A percentile compares a stretch with the other conserved stretches of the same genome.
These are phyloP conservation scores for Pampusana beccarii DNA, from an alignment of 2,113 vertebrate genomes.

Conservation along the genomic window DNA sequence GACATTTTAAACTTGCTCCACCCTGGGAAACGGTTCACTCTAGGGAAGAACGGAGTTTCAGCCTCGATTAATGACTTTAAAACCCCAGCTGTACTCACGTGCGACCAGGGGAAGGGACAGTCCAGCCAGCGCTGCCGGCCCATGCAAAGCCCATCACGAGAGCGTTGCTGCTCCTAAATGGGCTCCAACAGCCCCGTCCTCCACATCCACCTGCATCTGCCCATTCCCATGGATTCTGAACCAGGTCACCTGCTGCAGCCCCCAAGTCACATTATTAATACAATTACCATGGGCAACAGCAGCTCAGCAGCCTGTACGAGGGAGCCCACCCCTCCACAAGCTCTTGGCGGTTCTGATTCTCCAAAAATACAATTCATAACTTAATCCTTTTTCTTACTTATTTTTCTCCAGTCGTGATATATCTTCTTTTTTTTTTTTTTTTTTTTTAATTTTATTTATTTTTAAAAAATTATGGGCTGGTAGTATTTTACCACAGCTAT, in stretches of 20 bases:
- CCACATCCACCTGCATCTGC: background rate
- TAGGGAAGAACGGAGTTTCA: constrained; percentile 9
- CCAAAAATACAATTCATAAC: background rate
- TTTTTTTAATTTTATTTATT: too few relatives aligned
- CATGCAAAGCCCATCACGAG: background rate
- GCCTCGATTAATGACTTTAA: background rate
- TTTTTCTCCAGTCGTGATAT: background rate
- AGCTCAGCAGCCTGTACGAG: background rate
- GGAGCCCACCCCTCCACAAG: background rate
- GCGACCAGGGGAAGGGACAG: background rate
- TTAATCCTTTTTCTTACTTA: background rate
- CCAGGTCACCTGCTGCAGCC: background rate
- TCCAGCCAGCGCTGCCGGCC: fast-evolving
- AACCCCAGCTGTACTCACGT: fast-evolving
- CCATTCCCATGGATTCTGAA: fast-evolving
- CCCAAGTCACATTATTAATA: background rate
- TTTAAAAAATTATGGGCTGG: background rate
- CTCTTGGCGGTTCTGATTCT: background rate
- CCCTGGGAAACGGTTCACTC: background rate
- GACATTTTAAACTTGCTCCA: background rate
- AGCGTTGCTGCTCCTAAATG: fast-evolving
- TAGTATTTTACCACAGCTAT: background rate
- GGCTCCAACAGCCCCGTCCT: background rate
- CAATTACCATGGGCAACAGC: background rate
- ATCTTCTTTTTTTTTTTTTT: background rate